Base-by-base conservation (phyloP, 2,797 vertebrate genomes). In the Malacoctenus gilli region DNA sequence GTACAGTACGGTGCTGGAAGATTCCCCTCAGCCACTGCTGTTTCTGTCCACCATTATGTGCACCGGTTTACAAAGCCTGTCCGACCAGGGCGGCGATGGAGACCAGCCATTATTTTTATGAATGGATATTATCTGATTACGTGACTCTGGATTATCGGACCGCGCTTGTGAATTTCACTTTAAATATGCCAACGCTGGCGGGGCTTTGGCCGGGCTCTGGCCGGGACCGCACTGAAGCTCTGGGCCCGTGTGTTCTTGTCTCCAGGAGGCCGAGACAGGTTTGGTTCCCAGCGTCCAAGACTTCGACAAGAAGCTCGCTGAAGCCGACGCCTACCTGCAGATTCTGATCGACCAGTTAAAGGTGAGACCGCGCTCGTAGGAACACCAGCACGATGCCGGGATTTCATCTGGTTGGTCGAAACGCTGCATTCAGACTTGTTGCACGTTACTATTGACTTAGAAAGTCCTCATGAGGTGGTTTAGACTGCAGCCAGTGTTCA, bases 271-370 rank as follows among this genome's bases (percentile, higher is more conserved):
- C 61, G 96, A 99, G 91, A 89, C 95, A 20, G 95, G 95, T 80
- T 93, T 98, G 74, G 95, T 99, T 90, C 97, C 97, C 6, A 98
- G 93, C 2, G 94, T 99, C 84, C 96, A 98, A 85, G 97, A 99
- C 89, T 99, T 99, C 80, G 97, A 99, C 89, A 98, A 96, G 91
- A 99, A 98, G 77, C 94, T 99, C 15, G 94, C 97, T 0, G 97
- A 99, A 88, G 96, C 97, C 9, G 97, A 99, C 20, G 97, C 97
- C 66, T 99, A 99, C 78, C 88, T 99, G 19, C 97, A 99, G 90
- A 99, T 99, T 83, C 91, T 99, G 72, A 99, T 99, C 70, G 97
- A 99, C 79, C 96, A 99, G 32, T 74, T 97, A 79, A 99, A 99
- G 94, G 97, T 99, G 92, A 61, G 79, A 42, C 3, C 23, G 16